Percentiles rank a stretch among this genome's conserved stretches.
These are phyloP conservation scores for Oryzias javanicus DNA, from an alignment of 2,113 vertebrate species.

Conservation along the genomic window DNA sequence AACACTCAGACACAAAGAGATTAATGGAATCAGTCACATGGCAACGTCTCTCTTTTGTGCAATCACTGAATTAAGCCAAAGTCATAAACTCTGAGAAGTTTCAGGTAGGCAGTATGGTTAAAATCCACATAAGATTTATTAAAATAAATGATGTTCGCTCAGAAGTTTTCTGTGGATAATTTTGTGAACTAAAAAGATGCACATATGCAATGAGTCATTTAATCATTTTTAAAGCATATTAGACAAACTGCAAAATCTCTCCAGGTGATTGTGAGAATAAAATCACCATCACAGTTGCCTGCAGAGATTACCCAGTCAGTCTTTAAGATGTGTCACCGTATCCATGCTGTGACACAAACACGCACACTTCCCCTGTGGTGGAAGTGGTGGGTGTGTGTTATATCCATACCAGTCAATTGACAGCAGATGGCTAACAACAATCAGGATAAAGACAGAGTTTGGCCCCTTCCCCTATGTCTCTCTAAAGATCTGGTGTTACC, in stretches of 20 bases:
- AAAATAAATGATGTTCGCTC: too few species aligned
- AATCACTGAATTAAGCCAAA: conserved; percentile 27
- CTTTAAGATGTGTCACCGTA: conserved; percentile 52
- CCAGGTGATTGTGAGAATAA: conserved; percentile 89
- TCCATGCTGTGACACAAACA: not conserved
- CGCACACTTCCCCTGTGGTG: conserved; percentile 15
- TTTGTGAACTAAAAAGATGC: not conserved
- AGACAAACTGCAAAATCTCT: conserved; percentile 90
- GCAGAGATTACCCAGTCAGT: conserved; percentile 95
- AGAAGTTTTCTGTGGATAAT: not conserved
- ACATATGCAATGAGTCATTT: not conserved
- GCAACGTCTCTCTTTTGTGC: conserved; percentile 24
- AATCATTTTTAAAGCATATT: not conserved
- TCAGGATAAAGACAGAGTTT: conserved; percentile 54
- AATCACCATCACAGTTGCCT: conserved; percentile 91
- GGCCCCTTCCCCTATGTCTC: conserved; percentile 53
- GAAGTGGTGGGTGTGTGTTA: conserved; percentile 21
- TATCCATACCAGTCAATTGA: conserved; percentile 49
- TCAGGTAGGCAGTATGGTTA: conserved; percentile 11
- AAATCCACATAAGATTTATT: not conserved
- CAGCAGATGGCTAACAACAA: conserved; percentile 69
- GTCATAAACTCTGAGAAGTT: conserved; percentile 34
- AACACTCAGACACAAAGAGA: conserved; percentile 38
- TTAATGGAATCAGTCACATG: conserved; percentile 22
- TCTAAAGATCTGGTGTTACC: conserved; percentile 84